Percentiles rank a stretch among this genome's conserved stretches.
Evolutionary conservation across 2,888 invertebrate species (phyloP).

Genomic region (Arge pagana): DNA sequence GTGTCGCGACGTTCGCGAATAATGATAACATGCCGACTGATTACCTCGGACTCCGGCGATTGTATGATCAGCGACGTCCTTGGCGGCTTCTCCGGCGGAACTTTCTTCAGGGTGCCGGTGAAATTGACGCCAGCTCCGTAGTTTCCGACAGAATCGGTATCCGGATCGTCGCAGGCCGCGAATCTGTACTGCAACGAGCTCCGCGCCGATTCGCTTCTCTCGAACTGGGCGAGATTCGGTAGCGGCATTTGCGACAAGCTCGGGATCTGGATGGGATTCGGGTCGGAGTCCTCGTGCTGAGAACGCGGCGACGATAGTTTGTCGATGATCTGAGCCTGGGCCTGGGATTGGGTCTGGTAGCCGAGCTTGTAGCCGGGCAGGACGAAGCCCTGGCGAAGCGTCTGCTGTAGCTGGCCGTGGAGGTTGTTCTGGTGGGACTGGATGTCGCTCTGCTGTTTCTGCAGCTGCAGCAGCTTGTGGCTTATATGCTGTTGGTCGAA

Average conservation of each 20-base stretch:
- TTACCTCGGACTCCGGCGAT: constrained; percentile 55
- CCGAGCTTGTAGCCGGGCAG: constrained; percentile 7
- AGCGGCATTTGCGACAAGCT: constrained; percentile 51
- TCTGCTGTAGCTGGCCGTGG: constrained; percentile 15
- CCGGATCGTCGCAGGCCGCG: constrained; percentile 19
- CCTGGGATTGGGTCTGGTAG: constrained; percentile 1
- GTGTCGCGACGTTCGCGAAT: background rate
- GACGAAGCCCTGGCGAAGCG: constrained; percentile 12
- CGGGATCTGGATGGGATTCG: constrained; percentile 42
- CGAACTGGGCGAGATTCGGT: constrained; percentile 49
- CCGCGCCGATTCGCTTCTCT: constrained; percentile 46
- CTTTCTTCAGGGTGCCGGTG: constrained; percentile 53
- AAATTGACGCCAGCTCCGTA: constrained; percentile 34
- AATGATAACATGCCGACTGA: background rate
- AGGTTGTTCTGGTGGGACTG: constrained; percentile 15
- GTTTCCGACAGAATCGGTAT: constrained; percentile 33
- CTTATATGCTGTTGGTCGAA: constrained; percentile 14
- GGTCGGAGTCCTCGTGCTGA: constrained; percentile 43
- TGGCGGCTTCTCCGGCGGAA: constrained; percentile 56
- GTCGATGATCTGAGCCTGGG: constrained; percentile 31
- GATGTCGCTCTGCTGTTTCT: constrained; percentile 15
- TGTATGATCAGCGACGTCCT: constrained; percentile 54
- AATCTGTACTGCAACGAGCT: constrained; percentile 46
- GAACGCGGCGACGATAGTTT: constrained; percentile 51
- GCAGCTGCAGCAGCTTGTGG: constrained; percentile 11